Evolutionary conservation across 2,888 invertebrate genomes (phyloP).

Genomic region (Trachelus iudaicus): DNA sequence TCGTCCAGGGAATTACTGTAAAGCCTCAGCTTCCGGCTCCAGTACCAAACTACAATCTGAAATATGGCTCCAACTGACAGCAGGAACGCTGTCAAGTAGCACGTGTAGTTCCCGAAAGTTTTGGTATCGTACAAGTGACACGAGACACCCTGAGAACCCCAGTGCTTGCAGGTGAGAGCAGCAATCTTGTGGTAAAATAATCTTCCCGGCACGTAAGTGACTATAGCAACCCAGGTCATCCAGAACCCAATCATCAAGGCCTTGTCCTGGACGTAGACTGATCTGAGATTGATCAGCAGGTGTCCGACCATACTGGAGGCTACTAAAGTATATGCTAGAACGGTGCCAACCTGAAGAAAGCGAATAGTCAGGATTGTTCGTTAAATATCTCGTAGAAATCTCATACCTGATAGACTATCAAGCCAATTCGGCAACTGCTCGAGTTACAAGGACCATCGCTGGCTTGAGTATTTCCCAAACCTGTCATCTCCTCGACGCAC

Average conservation of each 20-base stretch:
- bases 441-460: slow-evolving; percentile 70
- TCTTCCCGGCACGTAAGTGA: slow-evolving; percentile 74
- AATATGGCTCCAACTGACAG: slow-evolving; percentile 64
- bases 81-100: slow-evolving; percentile 65
- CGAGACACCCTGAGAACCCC: slow-evolving; percentile 60
- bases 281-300: slow-evolving; percentile 69
- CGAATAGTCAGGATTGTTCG: neutral
- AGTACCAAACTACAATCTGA: slow-evolving; percentile 66
- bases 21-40: slow-evolving; percentile 63
- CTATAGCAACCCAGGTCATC: slow-evolving; percentile 68
- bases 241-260: slow-evolving; percentile 71
- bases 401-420: slow-evolving; percentile 65
- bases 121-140: slow-evolving; percentile 67
- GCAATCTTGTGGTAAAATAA: slow-evolving; percentile 72
- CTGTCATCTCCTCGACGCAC: slow-evolving; percentile 61
- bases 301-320: slow-evolving; percentile 67
- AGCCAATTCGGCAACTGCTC: slow-evolving; percentile 66
- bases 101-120: slow-evolving; percentile 66
- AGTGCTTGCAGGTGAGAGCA: slow-evolving; percentile 66
- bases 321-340: slow-evolving; percentile 62
- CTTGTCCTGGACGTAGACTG: slow-evolving; percentile 72
- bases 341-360: slow-evolving; percentile 59
- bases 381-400: neutral
- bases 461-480: slow-evolving; percentile 53
- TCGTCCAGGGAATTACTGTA: slow-evolving; percentile 37